A percentile compares a stretch with the other conserved stretches of the same genome.
These are phyloP conservation scores for Philhelius pedissequus DNA, from an alignment of 2,888 invertebrate species.

Conservation along the genomic window DNA sequence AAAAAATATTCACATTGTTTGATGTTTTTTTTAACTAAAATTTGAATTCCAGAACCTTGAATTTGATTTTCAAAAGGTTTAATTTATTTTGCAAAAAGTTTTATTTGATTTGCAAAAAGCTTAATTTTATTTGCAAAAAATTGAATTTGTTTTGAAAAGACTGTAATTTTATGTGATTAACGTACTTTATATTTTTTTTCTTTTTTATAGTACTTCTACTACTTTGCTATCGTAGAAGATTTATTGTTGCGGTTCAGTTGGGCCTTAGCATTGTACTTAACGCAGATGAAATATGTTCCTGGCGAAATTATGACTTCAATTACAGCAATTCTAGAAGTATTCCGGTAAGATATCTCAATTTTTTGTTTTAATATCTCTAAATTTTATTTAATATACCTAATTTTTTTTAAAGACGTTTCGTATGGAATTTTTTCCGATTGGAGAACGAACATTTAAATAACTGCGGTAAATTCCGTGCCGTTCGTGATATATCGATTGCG, in stretches of 20 bases:
- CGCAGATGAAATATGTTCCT: constrained; percentile 87
- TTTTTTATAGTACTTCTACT: constrained; percentile 84
- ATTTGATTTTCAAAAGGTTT: no score
- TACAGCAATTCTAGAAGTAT: constrained; percentile 91
- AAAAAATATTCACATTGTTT: no score
- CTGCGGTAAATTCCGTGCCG: constrained; percentile 99
- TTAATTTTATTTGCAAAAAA: no score
- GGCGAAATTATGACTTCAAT: constrained; percentile 91
- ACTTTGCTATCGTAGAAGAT: constrained; percentile 98
- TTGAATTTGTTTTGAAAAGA: no score
- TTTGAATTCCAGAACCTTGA: no score
- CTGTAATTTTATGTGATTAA: no score
- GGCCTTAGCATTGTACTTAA: constrained; percentile 92
- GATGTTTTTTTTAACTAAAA: no score
- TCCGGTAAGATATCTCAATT: constrained; percentile 82
- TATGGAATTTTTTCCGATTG: constrained; percentile 99
- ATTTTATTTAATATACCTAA: neutral
- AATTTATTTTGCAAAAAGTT: no score
- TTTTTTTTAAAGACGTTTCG: constrained; percentile 87
- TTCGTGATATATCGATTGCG: constrained; percentile 97
- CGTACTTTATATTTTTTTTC: neutral
- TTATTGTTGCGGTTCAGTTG: constrained; percentile 95
- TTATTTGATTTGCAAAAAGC: no score
- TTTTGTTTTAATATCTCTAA: neutral
- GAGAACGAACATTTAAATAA: constrained; percentile 99